Base-by-base conservation (phyloP, 2,888 invertebrate genomes). In the Lissonota sp. region DNA sequence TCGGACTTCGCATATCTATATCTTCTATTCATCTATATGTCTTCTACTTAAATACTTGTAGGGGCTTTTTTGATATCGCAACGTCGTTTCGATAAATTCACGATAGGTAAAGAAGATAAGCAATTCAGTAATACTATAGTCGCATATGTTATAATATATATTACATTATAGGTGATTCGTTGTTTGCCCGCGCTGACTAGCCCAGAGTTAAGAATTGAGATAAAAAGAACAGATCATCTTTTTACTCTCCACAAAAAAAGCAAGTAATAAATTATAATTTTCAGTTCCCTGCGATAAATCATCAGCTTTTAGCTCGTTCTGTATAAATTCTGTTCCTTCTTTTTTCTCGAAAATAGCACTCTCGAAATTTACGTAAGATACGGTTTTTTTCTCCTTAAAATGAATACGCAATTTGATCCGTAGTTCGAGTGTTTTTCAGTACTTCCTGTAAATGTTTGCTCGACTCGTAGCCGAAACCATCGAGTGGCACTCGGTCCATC, bases 401-500 rank as follows among this genome's bases (percentile, higher is more conserved):
- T 82, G 86, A 87, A 86, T 87, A 90, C 70, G 51, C 77, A 60
- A 86, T 83, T 77, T 90, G 75, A 82, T 89, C 88, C 16, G 90
- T 89, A 4, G 94, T 94, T 85, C 92, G 93, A 1, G 94, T 94
- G 84, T 90, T 88, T 82, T 87, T 87, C 39, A 94, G 87, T 62
- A 93, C 92, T 74, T 93, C 92, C 53, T 90, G 90, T 55, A 95
- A 89, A 77, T 93, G 92, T 87, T 93, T 93, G 51, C 93, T 93
- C 0, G 94, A 93, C 73, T 94, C 93, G 55, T 95, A 90, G 8
- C 95, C 96, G 92, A 95, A 96, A n/a, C 89, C 91, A 84, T 96
- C 95, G 66, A 96, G 92, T 6, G 94, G 93, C 83, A 88, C 85
- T 62, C 95, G 93, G 86, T 94, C 93, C 94, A 95, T 95, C 60